phyloP scores from a whole-genome alignment of 1,140 invertebrate species.

The Drosophila baimaii region DNA sequence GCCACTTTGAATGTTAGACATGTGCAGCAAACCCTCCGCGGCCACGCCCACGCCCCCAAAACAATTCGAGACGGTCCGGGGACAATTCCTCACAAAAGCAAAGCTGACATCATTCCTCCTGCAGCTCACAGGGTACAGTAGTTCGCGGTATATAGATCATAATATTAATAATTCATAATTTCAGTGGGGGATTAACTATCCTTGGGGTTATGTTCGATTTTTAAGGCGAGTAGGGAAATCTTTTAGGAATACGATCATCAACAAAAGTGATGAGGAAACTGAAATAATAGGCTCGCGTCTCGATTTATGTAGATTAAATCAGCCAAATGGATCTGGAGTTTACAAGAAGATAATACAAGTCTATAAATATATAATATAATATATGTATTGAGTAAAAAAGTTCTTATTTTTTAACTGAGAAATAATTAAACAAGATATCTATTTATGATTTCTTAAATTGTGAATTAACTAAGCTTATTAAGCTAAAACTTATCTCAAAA shows the following conservation, averaged over 20 bases:
- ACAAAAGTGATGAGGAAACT: neutral
- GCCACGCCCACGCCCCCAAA: constrained; percentile 49
- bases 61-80: constrained; percentile 38
- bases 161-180: neutral
- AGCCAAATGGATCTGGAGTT: too few species aligned
- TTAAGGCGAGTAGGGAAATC: neutral
- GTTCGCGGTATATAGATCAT: neutral
- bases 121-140: constrained; percentile 33
- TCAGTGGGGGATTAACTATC: neutral
- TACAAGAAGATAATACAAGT: too few species aligned
- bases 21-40: constrained; percentile 64
- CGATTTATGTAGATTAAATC: neutral
- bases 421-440: too few species aligned
- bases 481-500: too few species aligned
- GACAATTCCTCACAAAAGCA: constrained; percentile 69
- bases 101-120: constrained; percentile 73
- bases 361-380: too few species aligned
- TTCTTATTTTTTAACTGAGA: too few species aligned
- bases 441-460: too few species aligned
- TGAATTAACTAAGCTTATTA: neutral
- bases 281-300: too few species aligned
- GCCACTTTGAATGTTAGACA: constrained; percentile 80
- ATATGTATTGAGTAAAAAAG: too few species aligned
- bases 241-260: neutral
- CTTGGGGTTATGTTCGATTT: neutral